Conservation (phyloP, 2,797 vertebrate species). For the Crenuchus spilurus region DNA sequence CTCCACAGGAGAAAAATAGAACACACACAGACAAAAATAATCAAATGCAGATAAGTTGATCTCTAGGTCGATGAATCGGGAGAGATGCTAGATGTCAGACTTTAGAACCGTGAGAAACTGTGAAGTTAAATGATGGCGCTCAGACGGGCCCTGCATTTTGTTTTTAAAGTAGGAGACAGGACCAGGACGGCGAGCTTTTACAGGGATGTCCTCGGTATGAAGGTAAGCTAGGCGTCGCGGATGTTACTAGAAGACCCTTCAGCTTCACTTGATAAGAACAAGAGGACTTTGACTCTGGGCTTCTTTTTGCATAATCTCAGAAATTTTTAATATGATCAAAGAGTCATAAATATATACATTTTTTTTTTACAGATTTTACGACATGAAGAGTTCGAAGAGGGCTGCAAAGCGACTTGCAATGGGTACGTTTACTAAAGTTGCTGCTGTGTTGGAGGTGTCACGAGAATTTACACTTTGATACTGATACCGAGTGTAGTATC, state of each 20-base stretch:
- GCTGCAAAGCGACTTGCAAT: slow-evolving; percentile 94
- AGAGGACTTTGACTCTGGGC: not conserved
- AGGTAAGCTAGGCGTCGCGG: slow-evolving; percentile 66
- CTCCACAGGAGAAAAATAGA: too few species aligned
- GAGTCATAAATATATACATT: too few species aligned
- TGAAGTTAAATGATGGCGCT: slow-evolving; percentile 62
- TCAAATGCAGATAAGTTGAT: slow-evolving; percentile 64
- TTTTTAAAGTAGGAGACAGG: slow-evolving; percentile 93
- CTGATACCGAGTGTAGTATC: too few species aligned
- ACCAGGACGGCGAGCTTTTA: slow-evolving; percentile 83
- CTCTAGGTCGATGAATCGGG: slow-evolving; percentile 51
- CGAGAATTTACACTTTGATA: too few species aligned
- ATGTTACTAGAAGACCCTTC: too few species aligned
- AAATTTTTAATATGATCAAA: too few species aligned
- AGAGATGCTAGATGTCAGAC: not conserved
- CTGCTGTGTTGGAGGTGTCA: too few species aligned
- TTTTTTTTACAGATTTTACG: slow-evolving; percentile 76
- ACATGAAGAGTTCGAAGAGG: slow-evolving; percentile 97
- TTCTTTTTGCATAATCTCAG: not conserved
- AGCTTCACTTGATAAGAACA: too few species aligned
- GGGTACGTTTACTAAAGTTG: too few species aligned
- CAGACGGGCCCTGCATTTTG: slow-evolving; percentile 88
- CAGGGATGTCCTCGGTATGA: slow-evolving; percentile 92
- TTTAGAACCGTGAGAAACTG: not conserved
- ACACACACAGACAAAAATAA: not conserved